Evolutionary conservation across 2,888 invertebrate species (phyloP).

Genomic region (Cantharis nigra): DNA sequence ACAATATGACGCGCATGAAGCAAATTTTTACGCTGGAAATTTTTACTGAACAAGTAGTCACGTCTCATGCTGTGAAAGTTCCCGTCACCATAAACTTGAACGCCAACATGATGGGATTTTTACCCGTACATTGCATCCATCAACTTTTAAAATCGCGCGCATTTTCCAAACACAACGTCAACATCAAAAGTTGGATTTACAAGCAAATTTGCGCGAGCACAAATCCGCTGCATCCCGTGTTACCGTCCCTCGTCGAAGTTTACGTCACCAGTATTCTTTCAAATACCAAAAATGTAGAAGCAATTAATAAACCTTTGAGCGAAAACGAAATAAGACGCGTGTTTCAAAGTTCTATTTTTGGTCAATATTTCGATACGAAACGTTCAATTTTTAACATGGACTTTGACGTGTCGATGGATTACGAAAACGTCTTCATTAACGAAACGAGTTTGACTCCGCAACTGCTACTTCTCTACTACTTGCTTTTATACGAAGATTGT

Average conservation of each 20-base stretch:
- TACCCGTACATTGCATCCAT: conserved; percentile 96
- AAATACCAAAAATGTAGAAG: conserved; percentile 70
- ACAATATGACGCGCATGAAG: conserved; percentile 86
- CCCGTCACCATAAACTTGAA: conserved; percentile 90
- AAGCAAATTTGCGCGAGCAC: conserved; percentile 87
- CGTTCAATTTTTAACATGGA: conserved; percentile 63
- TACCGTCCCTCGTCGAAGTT: conserved; percentile 91
- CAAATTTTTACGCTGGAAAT: conserved; percentile 95
- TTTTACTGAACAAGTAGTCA: conserved; percentile 95
- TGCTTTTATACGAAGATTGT: conserved; percentile 90
- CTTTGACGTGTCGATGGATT: conserved; percentile 52
- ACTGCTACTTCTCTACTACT: conserved; percentile 86
- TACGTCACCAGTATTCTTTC: conserved; percentile 88
- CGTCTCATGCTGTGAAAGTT: conserved; percentile 93
- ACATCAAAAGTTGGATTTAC: conserved; percentile 96
- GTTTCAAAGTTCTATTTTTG: conserved; percentile 78
- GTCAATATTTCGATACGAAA: conserved; percentile 70
- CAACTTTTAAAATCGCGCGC: conserved; percentile 91
- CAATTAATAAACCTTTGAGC: conserved; percentile 88
- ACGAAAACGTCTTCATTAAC: conserved; percentile 61
- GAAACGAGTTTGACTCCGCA: conserved; percentile 82
- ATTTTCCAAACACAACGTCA: conserved; percentile 94
- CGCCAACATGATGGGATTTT: conserved; percentile 86
- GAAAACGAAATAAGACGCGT: conserved; percentile 87
- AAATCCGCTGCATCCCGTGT: conserved; percentile 90